Percentiles rank a stretch among this genome's conserved stretches.
Evolutionary conservation across 2,113 vertebrate species (phyloP).

Genomic region (Silurus glanis): DNA sequence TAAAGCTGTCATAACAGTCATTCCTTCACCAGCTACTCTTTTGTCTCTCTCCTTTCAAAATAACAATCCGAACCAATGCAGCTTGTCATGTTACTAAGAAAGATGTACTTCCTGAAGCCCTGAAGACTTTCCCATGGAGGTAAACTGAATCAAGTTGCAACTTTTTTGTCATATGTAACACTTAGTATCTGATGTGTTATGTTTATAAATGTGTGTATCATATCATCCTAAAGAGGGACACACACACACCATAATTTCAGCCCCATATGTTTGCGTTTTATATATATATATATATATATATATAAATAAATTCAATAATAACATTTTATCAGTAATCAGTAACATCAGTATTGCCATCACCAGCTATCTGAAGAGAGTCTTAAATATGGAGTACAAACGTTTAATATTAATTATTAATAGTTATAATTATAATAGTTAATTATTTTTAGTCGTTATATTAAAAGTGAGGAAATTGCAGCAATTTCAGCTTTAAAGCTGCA

Average conservation of each 20-base stretch:
- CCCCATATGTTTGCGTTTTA: no score
- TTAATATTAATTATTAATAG: background rate
- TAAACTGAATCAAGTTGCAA: background rate
- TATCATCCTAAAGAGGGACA: background rate
- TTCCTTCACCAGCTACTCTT: background rate
- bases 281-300: no score
- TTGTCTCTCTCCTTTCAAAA: background rate
- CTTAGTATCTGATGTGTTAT: background rate
- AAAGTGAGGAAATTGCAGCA: background rate
- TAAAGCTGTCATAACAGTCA: background rate
- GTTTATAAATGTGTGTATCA: background rate
- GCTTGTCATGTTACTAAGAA: background rate
- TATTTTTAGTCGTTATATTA: background rate
- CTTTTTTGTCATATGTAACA: background rate
- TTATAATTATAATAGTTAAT: no score
- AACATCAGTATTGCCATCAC: no score
- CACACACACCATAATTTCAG: background rate
- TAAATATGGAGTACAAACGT: no score
- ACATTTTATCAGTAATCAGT: no score
- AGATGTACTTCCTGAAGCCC: no score
- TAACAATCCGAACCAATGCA: background rate
- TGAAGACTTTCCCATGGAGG: background rate
- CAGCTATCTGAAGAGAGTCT: background rate
- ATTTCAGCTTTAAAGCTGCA: background rate
- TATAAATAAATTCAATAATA: no score